Evolutionary conservation across 2,888 invertebrate genomes (phyloP), one percentile per base, ranked within the genome.

Genomic region (Drosophila acutilabella): DNA sequence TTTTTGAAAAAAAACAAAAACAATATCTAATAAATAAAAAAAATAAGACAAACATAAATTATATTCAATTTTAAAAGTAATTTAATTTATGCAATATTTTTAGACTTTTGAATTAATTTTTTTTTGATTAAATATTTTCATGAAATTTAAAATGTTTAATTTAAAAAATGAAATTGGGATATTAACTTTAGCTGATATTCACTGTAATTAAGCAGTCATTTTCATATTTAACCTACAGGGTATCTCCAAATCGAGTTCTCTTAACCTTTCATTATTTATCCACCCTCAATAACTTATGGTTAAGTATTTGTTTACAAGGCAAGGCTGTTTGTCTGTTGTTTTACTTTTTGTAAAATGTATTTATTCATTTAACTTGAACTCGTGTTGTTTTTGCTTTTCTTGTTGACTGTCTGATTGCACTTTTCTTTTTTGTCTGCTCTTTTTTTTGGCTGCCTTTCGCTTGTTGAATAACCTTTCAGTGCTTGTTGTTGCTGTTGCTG

Each of bases 401-500:
- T 57, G 13, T 51, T 45, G 30, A n/a, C 36, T 47, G 36, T 45
- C 30, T 38, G n/a, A 7, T 36, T 42, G 14, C 51, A 30, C n/a
- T n/a, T 16, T 14, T 53, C 36, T 36, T 36, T 33, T 13, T 36
- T 36, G 4, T 36, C 13, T 13, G 13, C 36, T 36, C 13, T 36
- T 8, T 60, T 60, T 45, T 36, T 47, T 50, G 36, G 64, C 64
- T 50, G 65, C 66, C 65, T 73, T 77, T 77, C 69, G 73, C 65
- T 59, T 72, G 72, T 76, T 76, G 72, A 76, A 76, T 76, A 76
- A 76, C 68, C 61, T 45, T 20, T 13, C 42, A 23, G 44, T 57
- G 64, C 38, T 64, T 56, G 26, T 48, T 51, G n/a, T 26, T 56
- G 38, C 57, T 48, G 26, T 48, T 51, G 13, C 16, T 56, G 38